These are phyloP conservation scores for Echinarachnius parma DNA, from an alignment of 53 echinoderm and acorn worm species.

Conservation along the genomic window DNA sequence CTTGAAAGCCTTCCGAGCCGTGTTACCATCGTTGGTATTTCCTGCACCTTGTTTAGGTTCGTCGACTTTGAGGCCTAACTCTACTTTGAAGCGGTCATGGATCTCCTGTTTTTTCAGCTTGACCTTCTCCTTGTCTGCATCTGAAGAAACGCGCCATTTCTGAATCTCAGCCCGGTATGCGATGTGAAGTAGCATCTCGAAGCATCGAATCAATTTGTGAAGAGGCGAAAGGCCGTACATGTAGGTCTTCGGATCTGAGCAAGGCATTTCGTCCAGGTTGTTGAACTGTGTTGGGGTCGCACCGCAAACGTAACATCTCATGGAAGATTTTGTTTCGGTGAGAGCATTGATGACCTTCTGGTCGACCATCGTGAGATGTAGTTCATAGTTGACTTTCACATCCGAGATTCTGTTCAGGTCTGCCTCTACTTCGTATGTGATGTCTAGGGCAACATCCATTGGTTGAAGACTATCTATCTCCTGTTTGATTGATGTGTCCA, in stretches of 20 bases:
- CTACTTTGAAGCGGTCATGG: slow-evolving; percentile 29
- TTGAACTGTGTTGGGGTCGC: slow-evolving; percentile 38
- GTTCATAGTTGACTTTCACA: slow-evolving; percentile 11
- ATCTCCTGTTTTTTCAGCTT: slow-evolving; percentile 15
- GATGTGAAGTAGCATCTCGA: slow-evolving; percentile 25
- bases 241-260: slow-evolving; percentile 8
- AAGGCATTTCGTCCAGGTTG: slow-evolving; percentile 20
- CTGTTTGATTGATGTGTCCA: not conserved
- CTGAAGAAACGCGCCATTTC: slow-evolving; percentile 29
- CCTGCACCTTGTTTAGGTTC: slow-evolving; percentile 44
- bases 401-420: slow-evolving; percentile 9
- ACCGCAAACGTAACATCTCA: slow-evolving; percentile 37
- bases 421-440: slow-evolving; percentile 14
- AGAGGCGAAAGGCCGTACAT: slow-evolving; percentile 25
- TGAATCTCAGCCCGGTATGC: not conserved
- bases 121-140: slow-evolving; percentile 14
- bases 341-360: slow-evolving; percentile 36
- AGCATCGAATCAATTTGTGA: slow-evolving; percentile 21
- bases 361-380: slow-evolving; percentile 38
- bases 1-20: slow-evolving; percentile 14
- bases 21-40: slow-evolving; percentile 31
- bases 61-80: slow-evolving; percentile 39
- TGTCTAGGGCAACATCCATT: slow-evolving; percentile 44
- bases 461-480: slow-evolving; percentile 10
- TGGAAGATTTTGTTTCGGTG: slow-evolving; percentile 35